phyloP scores from a whole-genome alignment of 2,113 vertebrate species.

The Fregata magnificens region DNA sequence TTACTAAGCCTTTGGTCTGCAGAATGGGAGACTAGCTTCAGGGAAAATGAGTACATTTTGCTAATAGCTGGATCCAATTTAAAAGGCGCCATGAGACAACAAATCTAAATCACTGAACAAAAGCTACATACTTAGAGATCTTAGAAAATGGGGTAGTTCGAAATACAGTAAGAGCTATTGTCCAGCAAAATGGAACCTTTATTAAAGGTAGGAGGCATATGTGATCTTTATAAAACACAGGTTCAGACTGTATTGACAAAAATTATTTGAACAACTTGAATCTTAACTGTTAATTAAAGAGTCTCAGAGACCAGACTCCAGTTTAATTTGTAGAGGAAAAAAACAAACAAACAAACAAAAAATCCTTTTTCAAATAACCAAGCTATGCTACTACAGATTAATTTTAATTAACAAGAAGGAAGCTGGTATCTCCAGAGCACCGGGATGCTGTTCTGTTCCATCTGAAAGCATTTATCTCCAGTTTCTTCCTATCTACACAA shows the following conservation, averaged over 20 bases:
- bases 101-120: constrained; percentile 29
- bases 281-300: not conserved
- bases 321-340: not conserved
- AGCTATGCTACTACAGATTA: not conserved
- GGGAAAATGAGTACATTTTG: constrained; percentile 21
- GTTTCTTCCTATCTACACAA: not conserved
- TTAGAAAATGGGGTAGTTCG: not conserved
- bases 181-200: not conserved
- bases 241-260: not conserved
- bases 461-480: not conserved
- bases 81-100: constrained; percentile 5
- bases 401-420: not conserved
- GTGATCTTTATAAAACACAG: not conserved
- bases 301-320: not conserved
- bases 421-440: not conserved
- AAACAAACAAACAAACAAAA: not conserved
- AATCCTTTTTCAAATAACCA: not conserved
- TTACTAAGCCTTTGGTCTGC: not conserved
- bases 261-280: not conserved
- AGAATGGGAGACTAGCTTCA: constrained; percentile 7
- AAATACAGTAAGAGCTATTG: not conserved
- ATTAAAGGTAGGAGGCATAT: not conserved
- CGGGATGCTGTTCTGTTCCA: not conserved
- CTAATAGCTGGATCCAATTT: constrained; percentile 61
- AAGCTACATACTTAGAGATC: not conserved